Percentiles rank a stretch among this genome's conserved stretches.
Conservation (phyloP, 2,888 invertebrate genomes). For the Phlogophora meticulosa region DNA sequence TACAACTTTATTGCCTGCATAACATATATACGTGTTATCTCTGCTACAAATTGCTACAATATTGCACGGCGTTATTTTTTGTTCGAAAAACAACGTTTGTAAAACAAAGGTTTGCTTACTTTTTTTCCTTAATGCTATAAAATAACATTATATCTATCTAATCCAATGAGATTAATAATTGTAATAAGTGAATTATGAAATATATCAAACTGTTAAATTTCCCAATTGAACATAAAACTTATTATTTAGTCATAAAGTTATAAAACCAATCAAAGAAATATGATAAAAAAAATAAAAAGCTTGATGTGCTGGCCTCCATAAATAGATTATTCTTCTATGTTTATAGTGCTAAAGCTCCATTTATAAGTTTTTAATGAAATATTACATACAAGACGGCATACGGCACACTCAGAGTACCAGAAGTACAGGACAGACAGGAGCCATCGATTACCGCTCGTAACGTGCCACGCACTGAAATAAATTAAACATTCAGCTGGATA, state of each 20-base stretch:
- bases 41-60: constrained; percentile 13
- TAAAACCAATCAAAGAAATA: no score
- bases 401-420: constrained; percentile 17
- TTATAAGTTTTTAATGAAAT: neutral
- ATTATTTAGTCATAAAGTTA: no score
- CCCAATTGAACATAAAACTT: no score
- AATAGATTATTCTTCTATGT: neutral
- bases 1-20: constrained; percentile 44
- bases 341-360: neutral
- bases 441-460: constrained; percentile 41
- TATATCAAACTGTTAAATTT: no score
- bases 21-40: constrained; percentile 38
- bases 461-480: constrained; percentile 52
- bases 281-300: no score
- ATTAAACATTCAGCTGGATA: constrained; percentile 34
- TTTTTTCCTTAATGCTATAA: neutral
- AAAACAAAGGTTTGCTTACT: neutral
- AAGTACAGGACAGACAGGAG: constrained; percentile 15
- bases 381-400: neutral
- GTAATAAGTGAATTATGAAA: no score
- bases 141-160: neutral
- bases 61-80: constrained; percentile 18
- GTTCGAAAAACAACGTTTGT: constrained; percentile 6
- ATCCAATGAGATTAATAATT: no score
- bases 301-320: no score